phyloP scores from a whole-genome alignment of 2,888 invertebrate species.

The Macropis europaea region DNA sequence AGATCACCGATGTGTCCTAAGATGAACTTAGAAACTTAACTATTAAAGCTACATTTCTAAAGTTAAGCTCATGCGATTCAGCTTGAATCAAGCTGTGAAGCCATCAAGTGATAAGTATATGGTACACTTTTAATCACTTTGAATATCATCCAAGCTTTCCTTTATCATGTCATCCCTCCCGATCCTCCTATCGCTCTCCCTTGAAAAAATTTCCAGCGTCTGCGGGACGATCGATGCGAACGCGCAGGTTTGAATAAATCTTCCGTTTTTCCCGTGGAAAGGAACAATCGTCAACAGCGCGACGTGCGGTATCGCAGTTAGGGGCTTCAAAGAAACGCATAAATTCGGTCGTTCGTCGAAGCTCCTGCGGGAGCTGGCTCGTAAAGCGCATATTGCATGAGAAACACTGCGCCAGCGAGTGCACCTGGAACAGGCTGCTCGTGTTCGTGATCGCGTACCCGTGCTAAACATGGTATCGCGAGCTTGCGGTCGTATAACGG shows the following conservation, averaged over 20 bases:
- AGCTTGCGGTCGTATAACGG: conserved; percentile 54
- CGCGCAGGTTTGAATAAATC: not conserved
- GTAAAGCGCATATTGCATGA: conserved; percentile 30
- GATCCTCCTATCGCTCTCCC: too few species aligned
- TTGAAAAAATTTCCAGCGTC: too few species aligned
- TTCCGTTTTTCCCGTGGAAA: not conserved
- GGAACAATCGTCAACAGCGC: not conserved
- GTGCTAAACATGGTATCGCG: conserved; percentile 51
- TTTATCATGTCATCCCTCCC: too few species aligned
- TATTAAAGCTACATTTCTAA: too few species aligned
- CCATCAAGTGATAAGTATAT: too few species aligned
- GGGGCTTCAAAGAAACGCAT: conserved; percentile 7
- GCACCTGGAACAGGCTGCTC: conserved; percentile 42
- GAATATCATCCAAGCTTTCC: too few species aligned
- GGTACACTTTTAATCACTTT: too few species aligned
- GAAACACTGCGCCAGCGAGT: conserved; percentile 36
- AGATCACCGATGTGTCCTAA: too few species aligned
- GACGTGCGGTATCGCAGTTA: not conserved
- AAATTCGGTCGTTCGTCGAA: conserved; percentile 4
- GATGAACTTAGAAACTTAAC: too few species aligned
- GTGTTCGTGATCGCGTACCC: conserved; percentile 46
- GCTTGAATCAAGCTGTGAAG: too few species aligned
- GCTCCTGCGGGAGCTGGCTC: not conserved
- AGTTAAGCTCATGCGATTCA: too few species aligned
- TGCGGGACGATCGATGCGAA: too few species aligned